These are phyloP conservation scores for Geotrupes spiniger DNA, from an alignment of 2,888 invertebrate genomes.

Conservation along the genomic window DNA sequence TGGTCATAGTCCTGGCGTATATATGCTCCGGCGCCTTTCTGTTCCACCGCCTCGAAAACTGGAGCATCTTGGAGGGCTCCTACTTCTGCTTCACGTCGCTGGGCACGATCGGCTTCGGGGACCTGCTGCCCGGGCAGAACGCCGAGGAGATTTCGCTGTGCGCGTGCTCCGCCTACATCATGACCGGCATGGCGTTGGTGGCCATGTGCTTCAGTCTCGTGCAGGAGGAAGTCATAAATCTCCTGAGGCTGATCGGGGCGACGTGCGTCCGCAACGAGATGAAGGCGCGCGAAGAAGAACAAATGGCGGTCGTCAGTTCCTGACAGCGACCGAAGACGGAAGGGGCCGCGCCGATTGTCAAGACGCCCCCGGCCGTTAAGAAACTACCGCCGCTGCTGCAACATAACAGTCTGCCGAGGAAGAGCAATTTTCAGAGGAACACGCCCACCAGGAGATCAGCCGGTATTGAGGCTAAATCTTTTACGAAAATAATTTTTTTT, in stretches of 20 bases:
- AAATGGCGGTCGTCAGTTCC: conserved; percentile 47
- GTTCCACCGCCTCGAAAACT: conserved; percentile 87
- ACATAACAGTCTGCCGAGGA: conserved; percentile 55
- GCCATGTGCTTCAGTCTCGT: conserved; percentile 86
- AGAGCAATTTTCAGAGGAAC: conserved; percentile 62
- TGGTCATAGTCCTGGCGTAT: conserved; percentile 82
- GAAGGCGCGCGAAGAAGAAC: conserved; percentile 47
- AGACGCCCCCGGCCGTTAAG: conserved; percentile 43
- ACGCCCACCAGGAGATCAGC: conserved; percentile 64
- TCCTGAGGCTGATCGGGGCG: conserved; percentile 54
- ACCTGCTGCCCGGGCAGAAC: conserved; percentile 67
- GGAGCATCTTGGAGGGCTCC: conserved; percentile 85
- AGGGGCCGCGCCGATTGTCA: conserved; percentile 51
- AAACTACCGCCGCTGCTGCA: conserved; percentile 48
- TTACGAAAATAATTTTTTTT: too few relatives aligned
- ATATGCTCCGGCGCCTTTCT: conserved; percentile 85
- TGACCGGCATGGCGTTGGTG: conserved; percentile 80
- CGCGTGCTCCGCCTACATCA: conserved; percentile 76
- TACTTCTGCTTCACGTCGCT: conserved; percentile 74
- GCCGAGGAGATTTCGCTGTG: conserved; percentile 67
- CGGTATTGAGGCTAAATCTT: conserved; percentile 34
- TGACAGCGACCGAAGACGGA: conserved; percentile 55
- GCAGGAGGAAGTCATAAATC: conserved; percentile 69
- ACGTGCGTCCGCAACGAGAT: conserved; percentile 26
- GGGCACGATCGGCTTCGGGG: conserved; percentile 80